Evolutionary conservation across 2,888 invertebrate species (phyloP), one percentile per base, ranked within the genome.

Genomic region (Trissolcus brochymenae): DNA sequence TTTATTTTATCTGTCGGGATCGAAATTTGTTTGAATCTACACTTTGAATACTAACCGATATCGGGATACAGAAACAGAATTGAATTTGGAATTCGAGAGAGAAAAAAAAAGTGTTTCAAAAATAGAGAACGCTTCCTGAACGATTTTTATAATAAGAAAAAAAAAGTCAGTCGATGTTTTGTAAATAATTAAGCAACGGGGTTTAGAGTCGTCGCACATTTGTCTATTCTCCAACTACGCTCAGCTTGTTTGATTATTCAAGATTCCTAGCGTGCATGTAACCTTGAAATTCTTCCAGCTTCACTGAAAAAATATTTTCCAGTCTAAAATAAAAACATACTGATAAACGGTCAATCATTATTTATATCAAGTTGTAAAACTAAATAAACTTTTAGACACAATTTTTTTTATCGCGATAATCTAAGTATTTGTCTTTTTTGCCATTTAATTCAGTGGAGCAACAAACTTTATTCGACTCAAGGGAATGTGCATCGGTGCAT

Each of bases 221-320:
- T 60, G 17, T 62, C 64, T 57, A 54, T 64, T 72, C 57, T 41
- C 13, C n/a, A 29, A 16, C 25, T 43, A 13, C 43, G 51, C 19
- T 41, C 43, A 51, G 50, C 59, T 46, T 57, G 72, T 65, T 72
- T 65, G 41, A 54, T 65, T 72, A 72, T 72, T 59, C 57, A 59
- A 72, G 54, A 65, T 40, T 59, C 43, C 49, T 57, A 53, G 35
- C 41, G 11, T 43, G 49, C 53, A 21, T 6, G 49, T 53, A 54
- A 25, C 53, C 60, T 65, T 65, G 53, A 49, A 49, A 60, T 60
- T 59, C 72, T 59, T 62, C 43, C 7, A 60, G 51, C 53, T 68
- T 54, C 53, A 50, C 41, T 67, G 43, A 53, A 21, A 59, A 59
- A 43, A 29, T 46, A 35, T 35, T 35, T 35, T 35, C 35, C 35